Base-by-base conservation (phyloP, 2,113 vertebrate genomes). In the Peromyscus maniculatus region DNA sequence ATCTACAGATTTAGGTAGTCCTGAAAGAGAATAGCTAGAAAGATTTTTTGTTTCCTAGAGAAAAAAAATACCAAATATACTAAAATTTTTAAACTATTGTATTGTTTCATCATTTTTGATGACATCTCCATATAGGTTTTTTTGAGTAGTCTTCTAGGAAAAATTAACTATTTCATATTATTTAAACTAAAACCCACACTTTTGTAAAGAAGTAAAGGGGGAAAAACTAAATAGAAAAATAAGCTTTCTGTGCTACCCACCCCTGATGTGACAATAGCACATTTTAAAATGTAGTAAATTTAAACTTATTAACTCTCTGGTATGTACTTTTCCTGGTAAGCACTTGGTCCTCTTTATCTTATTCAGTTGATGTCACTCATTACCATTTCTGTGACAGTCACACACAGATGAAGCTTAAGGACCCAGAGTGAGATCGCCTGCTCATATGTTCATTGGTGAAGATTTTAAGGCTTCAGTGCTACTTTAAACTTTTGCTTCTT, bases 321-420 rank as follows among this genome's bases (percentile, higher is more conserved):
- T 31, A 17, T 46, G 82, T 69, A 49, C 12, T 15, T n/a, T 26
- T 13, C 6, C 33, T 6, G 24, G 11, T 55, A 26, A 36, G 33
- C 46, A n/a, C 10, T 13, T 26, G 31, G 31, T 26, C 1, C 7
- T 55, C 21, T 71, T 71, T 4, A 66, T 26, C 1, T 52, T 55
- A 71, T 26, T 26, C 12, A 3, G 17, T 4, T 9, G n/a, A 46
- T 3, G 5, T 19, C 1, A 26, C 39, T 17, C 13, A 8, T n/a
- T 83, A n/a, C 57, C 2, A 0, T 83, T 59, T 62, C 36, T 16
- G 52, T 93, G 43, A 49, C 0, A 74, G 36, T 62, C 22, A 74
- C n/a, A 33, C 52, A 22, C 16, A 17, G 26, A 57, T 7, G 19
- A 13, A 67, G n/a, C 2, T 43, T 62, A 66, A 78, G 49, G 11